A percentile compares a stretch with the other conserved stretches of the same genome.
These are phyloP conservation scores for Antigone vipio DNA, from an alignment of 2,113 vertebrate genomes.

Conservation along the genomic window DNA sequence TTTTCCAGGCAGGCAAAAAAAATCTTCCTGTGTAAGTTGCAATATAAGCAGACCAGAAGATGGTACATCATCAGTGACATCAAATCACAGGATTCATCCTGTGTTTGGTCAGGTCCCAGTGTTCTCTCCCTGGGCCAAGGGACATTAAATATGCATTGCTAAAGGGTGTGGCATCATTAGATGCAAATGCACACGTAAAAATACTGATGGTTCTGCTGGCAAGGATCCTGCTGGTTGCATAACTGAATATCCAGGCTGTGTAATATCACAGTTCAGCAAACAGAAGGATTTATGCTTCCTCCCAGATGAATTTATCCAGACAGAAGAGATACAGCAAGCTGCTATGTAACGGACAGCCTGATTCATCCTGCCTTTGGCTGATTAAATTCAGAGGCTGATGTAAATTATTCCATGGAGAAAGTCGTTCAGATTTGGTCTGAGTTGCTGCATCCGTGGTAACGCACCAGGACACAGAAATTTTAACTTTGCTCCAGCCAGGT, in stretches of 20 bases:
- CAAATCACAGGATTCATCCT: not conserved
- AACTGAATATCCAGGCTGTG: slow-evolving; percentile 19
- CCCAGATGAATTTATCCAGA: slow-evolving; percentile 29
- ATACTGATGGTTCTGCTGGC: not conserved
- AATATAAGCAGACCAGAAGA: not conserved
- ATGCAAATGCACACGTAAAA: not conserved
- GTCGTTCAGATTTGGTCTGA: not conserved
- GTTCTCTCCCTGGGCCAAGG: not conserved
- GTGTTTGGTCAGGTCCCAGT: not conserved
- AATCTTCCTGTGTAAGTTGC: not conserved
- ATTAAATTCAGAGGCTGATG: slow-evolving; percentile 14
- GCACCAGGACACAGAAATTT: not conserved
- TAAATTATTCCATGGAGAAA: slow-evolving; percentile 37
- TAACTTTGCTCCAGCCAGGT: not conserved
- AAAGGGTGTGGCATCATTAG: not conserved
- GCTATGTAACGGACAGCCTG: not conserved
- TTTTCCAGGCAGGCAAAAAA: slow-evolving; percentile 14
- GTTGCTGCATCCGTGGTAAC: not conserved
- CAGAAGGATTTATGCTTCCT: slow-evolving; percentile 35
- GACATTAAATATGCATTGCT: not conserved
- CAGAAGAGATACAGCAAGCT: slow-evolving; percentile 33
- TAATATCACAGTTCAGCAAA: slow-evolving; percentile 35
- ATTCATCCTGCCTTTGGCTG: slow-evolving; percentile 30
- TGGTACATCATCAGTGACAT: not conserved
- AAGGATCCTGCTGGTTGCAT: slow-evolving; percentile 6